A percentile compares a stretch with the other conserved stretches of the same genome.
phyloP scores from a whole-genome alignment of 2,888 invertebrate species.

The Teinopalpus imperialis region DNA sequence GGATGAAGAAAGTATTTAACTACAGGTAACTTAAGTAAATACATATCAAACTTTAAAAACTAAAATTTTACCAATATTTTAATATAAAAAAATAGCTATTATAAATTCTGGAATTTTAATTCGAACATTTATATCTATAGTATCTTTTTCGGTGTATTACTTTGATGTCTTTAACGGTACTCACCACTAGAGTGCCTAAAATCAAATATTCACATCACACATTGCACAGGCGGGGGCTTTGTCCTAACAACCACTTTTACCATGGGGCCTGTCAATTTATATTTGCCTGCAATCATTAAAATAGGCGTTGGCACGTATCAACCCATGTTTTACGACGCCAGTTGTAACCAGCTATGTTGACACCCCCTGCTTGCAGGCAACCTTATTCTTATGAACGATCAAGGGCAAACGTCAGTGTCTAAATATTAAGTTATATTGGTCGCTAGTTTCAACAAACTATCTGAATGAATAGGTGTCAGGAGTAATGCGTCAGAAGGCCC shows the following conservation, averaged over 20 bases:
- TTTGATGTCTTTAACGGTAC: conserved; percentile 19
- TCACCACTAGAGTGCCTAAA: conserved; percentile 29
- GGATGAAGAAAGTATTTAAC: too few relatives aligned
- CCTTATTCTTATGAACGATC: conserved; percentile 29
- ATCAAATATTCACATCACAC: conserved; percentile 75
- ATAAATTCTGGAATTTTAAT: too few relatives aligned
- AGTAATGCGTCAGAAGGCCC: conserved; percentile 68
- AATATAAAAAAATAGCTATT: too few relatives aligned
- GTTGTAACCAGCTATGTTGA: conserved; percentile 26
- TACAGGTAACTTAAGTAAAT: too few relatives aligned
- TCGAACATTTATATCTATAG: not conserved
- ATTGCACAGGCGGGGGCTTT: conserved; percentile 53
- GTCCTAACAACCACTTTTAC: conserved; percentile 71
- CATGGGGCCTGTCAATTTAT: conserved; percentile 70
- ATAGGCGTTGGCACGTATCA: conserved; percentile 49
- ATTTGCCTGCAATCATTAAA: conserved; percentile 74
- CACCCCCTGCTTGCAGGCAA: conserved; percentile 37
- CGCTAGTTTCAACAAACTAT: conserved; percentile 50
- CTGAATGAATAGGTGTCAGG: conserved; percentile 73
- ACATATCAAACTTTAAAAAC: too few relatives aligned
- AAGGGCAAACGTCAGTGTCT: conserved; percentile 35
- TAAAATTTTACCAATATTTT: too few relatives aligned
- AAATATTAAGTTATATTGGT: conserved; percentile 39
- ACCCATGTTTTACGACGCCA: conserved; percentile 43
- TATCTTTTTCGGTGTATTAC: conserved; percentile 20